Percentiles rank a stretch among this genome's conserved stretches.
Evolutionary conservation across 30 jellyfish, hydroid and myxozoan genomes (phyloP).

Genomic region (Phacellophora camtschatica): DNA sequence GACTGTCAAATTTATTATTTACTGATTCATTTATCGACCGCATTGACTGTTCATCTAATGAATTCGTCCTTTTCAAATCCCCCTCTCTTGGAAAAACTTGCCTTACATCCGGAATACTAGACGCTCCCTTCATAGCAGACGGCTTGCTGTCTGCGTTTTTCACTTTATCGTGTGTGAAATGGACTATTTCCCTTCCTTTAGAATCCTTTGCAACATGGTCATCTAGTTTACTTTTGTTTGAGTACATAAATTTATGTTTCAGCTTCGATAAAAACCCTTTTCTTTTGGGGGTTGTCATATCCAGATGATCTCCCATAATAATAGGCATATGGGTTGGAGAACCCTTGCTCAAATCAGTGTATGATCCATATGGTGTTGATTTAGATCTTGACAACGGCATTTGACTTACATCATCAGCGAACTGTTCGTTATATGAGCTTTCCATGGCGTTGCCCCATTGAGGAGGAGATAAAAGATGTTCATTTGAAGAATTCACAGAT

Average conservation of each 20-base stretch:
- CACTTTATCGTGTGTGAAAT: slow-evolving; percentile 52
- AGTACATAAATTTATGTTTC: slow-evolving; percentile 21
- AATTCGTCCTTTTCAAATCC: slow-evolving; percentile 31
- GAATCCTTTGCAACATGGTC: slow-evolving; percentile 37
- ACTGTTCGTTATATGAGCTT: neutral
- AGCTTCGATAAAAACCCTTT: slow-evolving; percentile 52
- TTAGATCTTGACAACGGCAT: slow-evolving; percentile 5
- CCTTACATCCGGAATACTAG: slow-evolving; percentile 29
- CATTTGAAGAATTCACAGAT: neutral
- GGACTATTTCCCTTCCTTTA: slow-evolving; percentile 63
- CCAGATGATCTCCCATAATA: slow-evolving; percentile 54
- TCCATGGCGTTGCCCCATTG: slow-evolving; percentile 4
- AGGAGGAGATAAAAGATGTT: slow-evolving; percentile 41
- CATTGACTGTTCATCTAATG: slow-evolving; percentile 68
- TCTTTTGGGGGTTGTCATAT: slow-evolving; percentile 22
- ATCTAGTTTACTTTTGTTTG: slow-evolving; percentile 40
- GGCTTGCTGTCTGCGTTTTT: neutral
- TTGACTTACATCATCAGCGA: neutral
- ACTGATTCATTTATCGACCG: slow-evolving; percentile 25
- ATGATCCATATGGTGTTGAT: slow-evolving; percentile 55
- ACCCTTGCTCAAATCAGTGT: slow-evolving; percentile 47
- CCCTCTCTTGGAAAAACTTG: slow-evolving; percentile 9
- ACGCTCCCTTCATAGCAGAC: neutral
- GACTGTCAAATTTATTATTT: slow-evolving; percentile 3
- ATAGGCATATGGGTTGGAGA: slow-evolving; percentile 50